Base-by-base conservation (phyloP, 2,888 invertebrate species). In the Perithous albicinctus region DNA sequence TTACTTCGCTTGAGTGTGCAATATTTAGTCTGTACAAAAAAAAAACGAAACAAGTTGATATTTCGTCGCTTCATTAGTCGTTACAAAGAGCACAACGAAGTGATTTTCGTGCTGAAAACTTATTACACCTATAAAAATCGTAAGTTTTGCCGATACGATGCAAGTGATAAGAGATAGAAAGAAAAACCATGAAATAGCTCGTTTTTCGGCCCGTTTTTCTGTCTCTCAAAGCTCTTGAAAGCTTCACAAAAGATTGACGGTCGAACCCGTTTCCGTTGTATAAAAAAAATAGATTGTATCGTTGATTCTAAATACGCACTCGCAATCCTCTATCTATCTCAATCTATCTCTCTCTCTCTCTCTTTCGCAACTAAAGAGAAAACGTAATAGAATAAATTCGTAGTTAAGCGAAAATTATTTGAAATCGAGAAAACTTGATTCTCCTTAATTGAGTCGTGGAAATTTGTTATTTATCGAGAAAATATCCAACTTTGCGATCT, bases 331-430 rank as follows among this genome's bases (percentile, higher is more conserved):
- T 32, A 43, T 15, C 41, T 41, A 4, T 41, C 51, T 23, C 23
- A 23, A 8, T 23, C 20, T 8, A 0, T 23, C 10, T 10, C 23
- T 20, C 26, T 51, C 8, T 64, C 10, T 2, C 15, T 54, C 10
- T 66, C 18, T 29, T 18, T 48, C 38, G 64, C 51, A 72, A 29
- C 48, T 43, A 66, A 63, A 69, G 35, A 69, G 51, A 67, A 61
- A 54, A 61, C 5, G 46, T 73, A 56, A 43, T 6, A 23, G 29
- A 77, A 23, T 15, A 48, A 41, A 63, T 75, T 74, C 69, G 76
- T 75, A 74, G 63, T 63, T 26, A 72, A 77, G 74, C 75, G 74
- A 59, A 69, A 66, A 56, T 54, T 78, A 78, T 75, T 38, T 32
- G 20, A 38, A 70, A 63, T 66, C 15, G 66, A 35, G 29, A 59